Conservation (phyloP, 2,113 vertebrate genomes). For the Vanacampus margaritifer region DNA sequence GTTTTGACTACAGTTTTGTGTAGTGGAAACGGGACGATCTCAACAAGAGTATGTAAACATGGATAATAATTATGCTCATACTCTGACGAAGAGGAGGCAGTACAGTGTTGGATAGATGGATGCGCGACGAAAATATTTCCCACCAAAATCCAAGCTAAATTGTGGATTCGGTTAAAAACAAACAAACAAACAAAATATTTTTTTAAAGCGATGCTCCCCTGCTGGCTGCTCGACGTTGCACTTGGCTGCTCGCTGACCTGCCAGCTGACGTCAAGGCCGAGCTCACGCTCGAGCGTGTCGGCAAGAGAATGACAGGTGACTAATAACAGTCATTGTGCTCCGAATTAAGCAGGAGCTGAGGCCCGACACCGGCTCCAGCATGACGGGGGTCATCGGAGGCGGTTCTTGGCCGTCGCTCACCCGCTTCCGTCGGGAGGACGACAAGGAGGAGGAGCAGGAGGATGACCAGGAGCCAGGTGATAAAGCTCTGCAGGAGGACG, state of each 20-base stretch:
- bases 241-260: too few relatives aligned
- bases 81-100: conserved; percentile 28
- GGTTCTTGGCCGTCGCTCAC: conserved; percentile 77
- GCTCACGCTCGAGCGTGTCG: too few relatives aligned
- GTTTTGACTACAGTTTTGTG: not conserved
- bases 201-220: too few relatives aligned
- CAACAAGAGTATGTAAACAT: not conserved
- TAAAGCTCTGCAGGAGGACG: conserved; percentile 73
- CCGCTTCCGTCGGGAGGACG: conserved; percentile 54
- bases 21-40: not conserved
- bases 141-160: too few relatives aligned
- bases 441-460: conserved; percentile 68
- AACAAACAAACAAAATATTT: too few relatives aligned
- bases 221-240: too few relatives aligned
- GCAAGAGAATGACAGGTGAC: too few relatives aligned
- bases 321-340: conserved; percentile 78
- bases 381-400: conserved; percentile 72
- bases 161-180: too few relatives aligned
- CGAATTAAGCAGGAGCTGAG: conserved; percentile 72
- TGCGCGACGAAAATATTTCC: too few relatives aligned
- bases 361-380: conserved; percentile 69
- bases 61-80: conserved; percentile 56
- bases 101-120: too few relatives aligned
- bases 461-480: conserved; percentile 70
- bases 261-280: too few relatives aligned